Evolutionary conservation across 2,888 invertebrate genomes (phyloP).

Genomic region (Amblyteles armatorius): DNA sequence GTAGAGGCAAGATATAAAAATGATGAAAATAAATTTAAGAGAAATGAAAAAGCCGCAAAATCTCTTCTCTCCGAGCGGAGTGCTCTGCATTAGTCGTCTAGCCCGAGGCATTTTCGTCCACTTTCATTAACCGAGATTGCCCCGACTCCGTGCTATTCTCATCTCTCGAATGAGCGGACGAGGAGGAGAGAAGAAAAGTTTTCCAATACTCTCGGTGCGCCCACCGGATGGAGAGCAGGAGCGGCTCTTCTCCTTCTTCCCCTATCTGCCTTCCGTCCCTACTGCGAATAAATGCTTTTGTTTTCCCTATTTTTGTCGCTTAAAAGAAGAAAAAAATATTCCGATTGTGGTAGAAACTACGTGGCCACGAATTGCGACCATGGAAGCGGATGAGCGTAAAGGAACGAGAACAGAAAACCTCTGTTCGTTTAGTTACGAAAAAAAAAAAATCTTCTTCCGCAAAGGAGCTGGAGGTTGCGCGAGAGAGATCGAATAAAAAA

Average conservation of each 20-base stretch:
- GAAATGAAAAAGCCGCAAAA: not conserved
- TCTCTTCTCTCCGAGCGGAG: slow-evolving; percentile 1
- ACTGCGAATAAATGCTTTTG: slow-evolving; percentile 55
- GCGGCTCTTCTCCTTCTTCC: slow-evolving; percentile 36
- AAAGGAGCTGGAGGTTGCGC: slow-evolving; percentile 31
- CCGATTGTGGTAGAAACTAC: slow-evolving; percentile 5
- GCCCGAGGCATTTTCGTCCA: slow-evolving; percentile 61
- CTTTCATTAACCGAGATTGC: slow-evolving; percentile 67
- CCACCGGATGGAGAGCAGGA: slow-evolving; percentile 44
- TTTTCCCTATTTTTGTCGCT: slow-evolving; percentile 27
- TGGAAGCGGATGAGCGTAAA: slow-evolving; percentile 13
- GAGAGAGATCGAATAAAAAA: slow-evolving; percentile 40
- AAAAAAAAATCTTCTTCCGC: slow-evolving; percentile 45
- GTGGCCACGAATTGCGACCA: not conserved
- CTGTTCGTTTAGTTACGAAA: slow-evolving; percentile 43
- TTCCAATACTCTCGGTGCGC: slow-evolving; percentile 59
- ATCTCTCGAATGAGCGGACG: slow-evolving; percentile 22
- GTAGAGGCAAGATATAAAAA: slow-evolving; percentile 8
- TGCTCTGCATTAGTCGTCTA: slow-evolving; percentile 42
- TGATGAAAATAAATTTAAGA: slow-evolving; percentile 10
- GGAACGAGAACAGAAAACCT: slow-evolving; percentile 16
- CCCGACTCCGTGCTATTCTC: slow-evolving; percentile 42
- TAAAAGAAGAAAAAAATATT: not conserved
- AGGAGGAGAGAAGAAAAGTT: slow-evolving; percentile 52
- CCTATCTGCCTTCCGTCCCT: slow-evolving; percentile 34